phyloP scores from a whole-genome alignment of 2,797 vertebrate species.

The Centroberyx gerrardi region DNA sequence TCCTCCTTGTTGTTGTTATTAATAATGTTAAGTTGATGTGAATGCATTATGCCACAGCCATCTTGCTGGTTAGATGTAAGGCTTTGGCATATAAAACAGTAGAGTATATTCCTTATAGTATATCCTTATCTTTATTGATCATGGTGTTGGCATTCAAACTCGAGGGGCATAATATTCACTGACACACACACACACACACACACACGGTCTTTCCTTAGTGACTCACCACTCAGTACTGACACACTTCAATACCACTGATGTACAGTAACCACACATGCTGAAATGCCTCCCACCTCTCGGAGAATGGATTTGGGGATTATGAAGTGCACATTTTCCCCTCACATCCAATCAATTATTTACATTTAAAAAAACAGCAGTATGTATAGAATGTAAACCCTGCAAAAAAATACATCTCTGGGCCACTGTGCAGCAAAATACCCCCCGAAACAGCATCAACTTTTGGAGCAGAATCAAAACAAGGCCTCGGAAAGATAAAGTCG shows the following conservation, averaged over 20 bases:
- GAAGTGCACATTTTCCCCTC: too few species aligned
- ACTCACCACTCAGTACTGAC: constrained; percentile 18
- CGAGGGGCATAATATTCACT: background rate
- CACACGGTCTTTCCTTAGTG: constrained; percentile 4
- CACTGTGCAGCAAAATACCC: constrained; percentile 1
- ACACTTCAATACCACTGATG: constrained; percentile 7
- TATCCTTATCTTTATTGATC: background rate
- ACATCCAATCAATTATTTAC: too few species aligned
- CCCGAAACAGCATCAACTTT: constrained; percentile 6
- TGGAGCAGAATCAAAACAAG: constrained; percentile 15
- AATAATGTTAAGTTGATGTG: background rate
- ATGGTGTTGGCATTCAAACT: background rate
- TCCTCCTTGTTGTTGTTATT: too few species aligned
- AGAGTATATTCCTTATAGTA: too few species aligned
- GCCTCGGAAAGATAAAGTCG: background rate
- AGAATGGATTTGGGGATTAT: background rate
- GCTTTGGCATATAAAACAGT: too few species aligned
- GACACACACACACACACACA: constrained; percentile 11
- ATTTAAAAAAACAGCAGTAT: too few species aligned
- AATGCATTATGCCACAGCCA: background rate
- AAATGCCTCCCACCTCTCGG: background rate
- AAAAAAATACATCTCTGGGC: constrained; percentile 2
- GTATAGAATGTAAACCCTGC: background rate
- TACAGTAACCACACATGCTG: too few species aligned
- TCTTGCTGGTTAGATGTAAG: too few species aligned